Evolutionary conservation across 2,888 invertebrate genomes (phyloP).

Genomic region (Omphaloscelis lunosa): DNA sequence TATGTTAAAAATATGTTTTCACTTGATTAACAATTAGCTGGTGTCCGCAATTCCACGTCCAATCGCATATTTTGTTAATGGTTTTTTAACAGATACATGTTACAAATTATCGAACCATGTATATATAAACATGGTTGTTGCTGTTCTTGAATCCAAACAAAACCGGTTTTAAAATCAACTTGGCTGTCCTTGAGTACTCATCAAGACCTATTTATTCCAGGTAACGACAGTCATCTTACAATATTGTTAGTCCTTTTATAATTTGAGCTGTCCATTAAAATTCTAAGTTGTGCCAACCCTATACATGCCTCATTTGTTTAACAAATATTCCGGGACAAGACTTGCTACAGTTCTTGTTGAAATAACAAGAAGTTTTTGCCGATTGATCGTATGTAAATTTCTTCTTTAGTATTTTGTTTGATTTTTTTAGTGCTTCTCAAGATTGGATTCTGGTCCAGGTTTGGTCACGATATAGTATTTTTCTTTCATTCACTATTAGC

Average conservation of each 20-base stretch:
- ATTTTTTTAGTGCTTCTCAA: not conserved
- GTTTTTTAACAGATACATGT: no score
- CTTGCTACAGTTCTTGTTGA: slow-evolving; percentile 58
- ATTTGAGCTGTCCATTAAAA: slow-evolving; percentile 11
- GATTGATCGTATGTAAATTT: slow-evolving; percentile 55
- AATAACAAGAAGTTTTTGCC: slow-evolving; percentile 63
- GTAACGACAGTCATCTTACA: slow-evolving; percentile 1
- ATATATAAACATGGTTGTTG: no score
- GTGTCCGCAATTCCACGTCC: no score
- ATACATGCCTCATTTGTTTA: slow-evolving; percentile 66
- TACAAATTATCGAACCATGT: no score
- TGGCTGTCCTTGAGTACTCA: slow-evolving; percentile 2
- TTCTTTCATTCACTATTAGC: not conserved
- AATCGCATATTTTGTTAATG: no score
- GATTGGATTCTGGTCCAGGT: not conserved
- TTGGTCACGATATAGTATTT: not conserved
- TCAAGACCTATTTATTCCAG: not conserved
- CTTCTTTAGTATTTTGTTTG: slow-evolving; percentile 3
- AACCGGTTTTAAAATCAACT: no score
- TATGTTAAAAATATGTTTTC: no score
- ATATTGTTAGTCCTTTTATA: slow-evolving; percentile 4
- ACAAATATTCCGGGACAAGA: slow-evolving; percentile 66
- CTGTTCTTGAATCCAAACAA: no score
- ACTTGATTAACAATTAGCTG: no score
- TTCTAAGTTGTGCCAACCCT: slow-evolving; percentile 54